A percentile compares a stretch with the other conserved stretches of the same genome.
phyloP scores from a whole-genome alignment of 2,888 invertebrate species.

The Calliopum simillimum region DNA sequence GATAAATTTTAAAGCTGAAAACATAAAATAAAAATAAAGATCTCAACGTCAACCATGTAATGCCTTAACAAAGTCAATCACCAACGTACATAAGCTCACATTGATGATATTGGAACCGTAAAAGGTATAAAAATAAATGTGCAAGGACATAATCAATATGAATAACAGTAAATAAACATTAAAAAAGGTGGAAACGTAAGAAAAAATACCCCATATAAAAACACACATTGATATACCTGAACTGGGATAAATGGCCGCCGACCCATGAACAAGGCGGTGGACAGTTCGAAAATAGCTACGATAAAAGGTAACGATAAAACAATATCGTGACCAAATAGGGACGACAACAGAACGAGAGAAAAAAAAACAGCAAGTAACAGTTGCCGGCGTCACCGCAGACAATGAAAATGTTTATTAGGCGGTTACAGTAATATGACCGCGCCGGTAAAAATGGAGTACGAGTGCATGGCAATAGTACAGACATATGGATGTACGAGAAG shows the following conservation, averaged over 20 bases:
- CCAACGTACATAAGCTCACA: too few relatives aligned
- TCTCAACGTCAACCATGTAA: too few relatives aligned
- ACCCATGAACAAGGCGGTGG: background rate
- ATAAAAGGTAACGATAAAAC: background rate
- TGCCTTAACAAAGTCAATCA: too few relatives aligned
- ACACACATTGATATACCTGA: background rate
- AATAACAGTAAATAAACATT: slow-evolving; percentile 22
- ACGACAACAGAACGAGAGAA: background rate
- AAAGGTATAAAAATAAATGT: background rate
- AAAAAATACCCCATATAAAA: background rate
- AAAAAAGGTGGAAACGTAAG: background rate
- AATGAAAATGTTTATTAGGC: slow-evolving; percentile 60
- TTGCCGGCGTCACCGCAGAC: slow-evolving; percentile 49
- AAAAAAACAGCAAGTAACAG: too few relatives aligned
- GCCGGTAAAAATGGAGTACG: slow-evolving; percentile 2
- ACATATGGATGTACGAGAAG: background rate
- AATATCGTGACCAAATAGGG: background rate
- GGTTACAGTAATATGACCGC: slow-evolving; percentile 39
- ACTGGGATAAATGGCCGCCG: background rate
- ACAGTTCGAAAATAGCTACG: background rate
- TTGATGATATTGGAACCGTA: background rate
- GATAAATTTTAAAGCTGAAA: too few relatives aligned
- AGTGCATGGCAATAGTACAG: background rate
- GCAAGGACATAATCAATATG: slow-evolving; percentile 14
- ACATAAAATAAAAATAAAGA: too few relatives aligned